Percentiles rank a stretch among this genome's conserved stretches.
Conservation (phyloP, 2,888 invertebrate species). For the Eudasyphora cyanicolor region DNA sequence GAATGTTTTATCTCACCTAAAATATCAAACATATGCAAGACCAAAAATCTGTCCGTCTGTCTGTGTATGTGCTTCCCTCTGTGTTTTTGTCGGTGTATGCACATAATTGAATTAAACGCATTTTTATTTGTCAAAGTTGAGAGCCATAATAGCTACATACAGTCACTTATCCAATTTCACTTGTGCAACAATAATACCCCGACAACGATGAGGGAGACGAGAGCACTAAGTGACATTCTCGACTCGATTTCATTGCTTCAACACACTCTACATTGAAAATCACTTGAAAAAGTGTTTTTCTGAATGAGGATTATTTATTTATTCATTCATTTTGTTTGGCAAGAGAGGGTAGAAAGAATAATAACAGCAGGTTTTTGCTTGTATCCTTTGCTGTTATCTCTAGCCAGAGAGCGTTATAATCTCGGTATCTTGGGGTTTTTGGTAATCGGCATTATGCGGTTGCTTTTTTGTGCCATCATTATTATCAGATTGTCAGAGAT, state of each 20-base stretch:
- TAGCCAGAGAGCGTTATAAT: background rate
- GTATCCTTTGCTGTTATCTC: background rate
- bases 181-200: slow-evolving; percentile 12
- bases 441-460: slow-evolving; percentile 12
- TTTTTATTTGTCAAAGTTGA: slow-evolving; percentile 26
- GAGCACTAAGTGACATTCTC: background rate
- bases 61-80: background rate
- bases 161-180: slow-evolving; percentile 37
- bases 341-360: background rate
- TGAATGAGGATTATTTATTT: background rate
- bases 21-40: slow-evolving; percentile 17
- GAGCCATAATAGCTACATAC: background rate
- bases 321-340: background rate
- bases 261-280: background rate
- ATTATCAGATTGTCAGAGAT: background rate
- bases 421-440: background rate
- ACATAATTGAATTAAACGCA: slow-evolving; percentile 37
- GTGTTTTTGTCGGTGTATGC: slow-evolving; percentile 25
- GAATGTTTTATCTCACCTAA: slow-evolving; percentile 17
- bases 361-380: slow-evolving; percentile 17
- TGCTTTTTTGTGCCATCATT: background rate
- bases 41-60: background rate
- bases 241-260: background rate
- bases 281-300: background rate
- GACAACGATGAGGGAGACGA: background rate